Percentiles rank a stretch among this genome's conserved stretches.
Conservation (phyloP, 1,140 invertebrate species). For the Lepidostoma basale region DNA sequence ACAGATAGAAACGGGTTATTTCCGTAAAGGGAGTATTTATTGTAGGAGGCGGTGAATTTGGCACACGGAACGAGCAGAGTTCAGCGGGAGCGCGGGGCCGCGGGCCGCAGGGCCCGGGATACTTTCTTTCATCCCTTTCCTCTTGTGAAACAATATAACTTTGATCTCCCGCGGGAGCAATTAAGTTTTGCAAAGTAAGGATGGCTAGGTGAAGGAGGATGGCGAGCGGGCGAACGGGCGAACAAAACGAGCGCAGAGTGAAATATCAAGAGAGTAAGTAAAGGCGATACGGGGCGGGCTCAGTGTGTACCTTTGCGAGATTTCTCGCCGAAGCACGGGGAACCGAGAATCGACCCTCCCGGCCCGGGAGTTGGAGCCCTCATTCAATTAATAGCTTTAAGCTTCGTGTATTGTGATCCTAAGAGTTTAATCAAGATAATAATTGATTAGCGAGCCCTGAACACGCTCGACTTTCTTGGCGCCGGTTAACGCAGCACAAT, state of each 20-base stretch:
- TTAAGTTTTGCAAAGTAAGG: constrained; percentile 43
- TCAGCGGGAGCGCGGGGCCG: background rate
- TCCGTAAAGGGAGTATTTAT: constrained; percentile 16
- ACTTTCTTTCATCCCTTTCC: constrained; percentile 15
- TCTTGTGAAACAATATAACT: constrained; percentile 42
- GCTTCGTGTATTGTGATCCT: constrained; percentile 9
- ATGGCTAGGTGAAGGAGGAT: constrained; percentile 29
- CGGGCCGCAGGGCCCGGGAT: background rate
- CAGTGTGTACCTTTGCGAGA: constrained; percentile 37
- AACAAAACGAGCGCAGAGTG: constrained; percentile 39
- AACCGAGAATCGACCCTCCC: background rate
- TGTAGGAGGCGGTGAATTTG: background rate
- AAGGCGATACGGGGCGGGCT: constrained; percentile 10
- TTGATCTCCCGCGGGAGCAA: constrained; percentile 46
- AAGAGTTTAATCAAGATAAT: background rate
- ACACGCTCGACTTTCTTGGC: background rate
- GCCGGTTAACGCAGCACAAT: too few relatives aligned
- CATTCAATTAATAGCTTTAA: constrained; percentile 19
- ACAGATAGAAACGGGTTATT: constrained; percentile 19
- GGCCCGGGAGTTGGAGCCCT: constrained; percentile 3
- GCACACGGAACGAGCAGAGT: background rate
- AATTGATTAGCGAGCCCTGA: background rate
- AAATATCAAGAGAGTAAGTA: constrained; percentile 42
- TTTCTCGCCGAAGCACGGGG: background rate
- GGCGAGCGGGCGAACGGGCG: too few relatives aligned